These are phyloP conservation scores for Smutsia gigantea DNA, from an alignment of 2,797 vertebrate species.

Conservation along the genomic window DNA sequence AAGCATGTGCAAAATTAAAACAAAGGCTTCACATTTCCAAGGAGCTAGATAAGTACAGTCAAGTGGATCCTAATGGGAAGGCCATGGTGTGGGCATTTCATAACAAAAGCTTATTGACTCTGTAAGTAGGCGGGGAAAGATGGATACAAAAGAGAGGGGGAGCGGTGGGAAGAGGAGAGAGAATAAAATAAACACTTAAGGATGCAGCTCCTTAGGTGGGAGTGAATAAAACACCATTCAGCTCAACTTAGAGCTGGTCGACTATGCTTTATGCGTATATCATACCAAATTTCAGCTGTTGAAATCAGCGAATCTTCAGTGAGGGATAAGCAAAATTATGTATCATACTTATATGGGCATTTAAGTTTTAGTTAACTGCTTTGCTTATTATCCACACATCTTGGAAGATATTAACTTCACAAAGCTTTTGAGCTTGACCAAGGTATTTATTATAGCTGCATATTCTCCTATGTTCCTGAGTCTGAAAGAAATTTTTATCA, in stretches of 20 bases:
- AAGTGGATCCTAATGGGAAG: slow-evolving; percentile 13
- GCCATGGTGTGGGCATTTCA: background rate
- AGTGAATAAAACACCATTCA: background rate
- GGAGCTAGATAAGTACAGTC: slow-evolving; percentile 4
- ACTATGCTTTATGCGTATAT: background rate
- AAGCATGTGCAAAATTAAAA: slow-evolving; percentile 72
- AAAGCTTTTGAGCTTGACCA: slow-evolving; percentile 42
- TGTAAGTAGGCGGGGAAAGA: background rate
- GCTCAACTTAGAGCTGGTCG: background rate
- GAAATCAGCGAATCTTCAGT: background rate
- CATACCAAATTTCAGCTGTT: background rate
- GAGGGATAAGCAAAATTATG: slow-evolving; percentile 1
- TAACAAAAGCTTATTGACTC: slow-evolving; percentile 13
- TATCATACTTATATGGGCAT: background rate
- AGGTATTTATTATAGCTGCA: background rate
- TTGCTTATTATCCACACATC: slow-evolving; percentile 15
- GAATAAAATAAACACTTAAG: background rate
- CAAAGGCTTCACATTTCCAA: slow-evolving; percentile 65
- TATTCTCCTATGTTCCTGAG: slow-evolving; percentile 35
- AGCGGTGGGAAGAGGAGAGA: background rate
- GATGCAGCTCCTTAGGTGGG: too few relatives aligned
- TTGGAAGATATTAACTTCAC: background rate
- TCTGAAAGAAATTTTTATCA: background rate
- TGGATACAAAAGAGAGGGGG: background rate
- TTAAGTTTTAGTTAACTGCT: slow-evolving; percentile 4